Percentiles rank a stretch among this genome's conserved stretches.
These are phyloP conservation scores for Hypsopygia costalis DNA, from an alignment of 2,888 invertebrate genomes.

Conservation along the genomic window DNA sequence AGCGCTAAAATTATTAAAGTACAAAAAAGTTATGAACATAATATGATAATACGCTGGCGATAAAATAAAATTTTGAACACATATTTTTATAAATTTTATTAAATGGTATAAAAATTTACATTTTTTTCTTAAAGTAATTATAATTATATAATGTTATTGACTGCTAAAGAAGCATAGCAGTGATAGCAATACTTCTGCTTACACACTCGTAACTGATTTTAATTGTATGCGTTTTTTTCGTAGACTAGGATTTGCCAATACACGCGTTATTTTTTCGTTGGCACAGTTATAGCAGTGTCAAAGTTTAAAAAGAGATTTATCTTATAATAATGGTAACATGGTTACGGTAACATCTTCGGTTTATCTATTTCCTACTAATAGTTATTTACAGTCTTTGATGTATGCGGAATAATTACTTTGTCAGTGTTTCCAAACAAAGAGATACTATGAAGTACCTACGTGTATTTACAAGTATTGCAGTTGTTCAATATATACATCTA, in stretches of 20 bases:
- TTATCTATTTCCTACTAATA: constrained; percentile 42
- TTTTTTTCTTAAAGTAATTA: constrained; percentile 50
- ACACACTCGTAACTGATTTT: constrained; percentile 13
- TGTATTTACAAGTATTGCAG: constrained; percentile 63
- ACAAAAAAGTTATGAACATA: neutral
- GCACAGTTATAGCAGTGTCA: constrained; percentile 33
- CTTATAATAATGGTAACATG: constrained; percentile 49
- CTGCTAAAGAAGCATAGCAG: constrained; percentile 25
- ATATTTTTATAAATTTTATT: constrained; percentile 67
- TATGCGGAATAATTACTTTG: constrained; percentile 27
- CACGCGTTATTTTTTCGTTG: constrained; percentile 31
- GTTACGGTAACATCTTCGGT: constrained; percentile 42
- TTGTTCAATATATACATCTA: constrained; percentile 54
- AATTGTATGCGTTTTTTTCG: constrained; percentile 23
- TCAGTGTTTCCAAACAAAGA: constrained; percentile 21
- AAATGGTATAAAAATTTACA: constrained; percentile 74
- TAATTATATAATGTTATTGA: constrained; percentile 41
- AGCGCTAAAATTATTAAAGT: too few relatives aligned
- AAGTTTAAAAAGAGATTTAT: constrained; percentile 26
- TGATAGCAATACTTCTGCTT: constrained; percentile 20
- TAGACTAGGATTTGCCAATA: constrained; percentile 42
- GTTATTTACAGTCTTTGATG: constrained; percentile 59
- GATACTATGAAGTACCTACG: constrained; percentile 27
- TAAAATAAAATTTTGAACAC: constrained; percentile 39
- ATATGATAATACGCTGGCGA: neutral